Percentiles rank a stretch among this genome's conserved stretches.
phyloP scores from a whole-genome alignment of 2,113 vertebrate species.

The Opisthocomus hoazin region DNA sequence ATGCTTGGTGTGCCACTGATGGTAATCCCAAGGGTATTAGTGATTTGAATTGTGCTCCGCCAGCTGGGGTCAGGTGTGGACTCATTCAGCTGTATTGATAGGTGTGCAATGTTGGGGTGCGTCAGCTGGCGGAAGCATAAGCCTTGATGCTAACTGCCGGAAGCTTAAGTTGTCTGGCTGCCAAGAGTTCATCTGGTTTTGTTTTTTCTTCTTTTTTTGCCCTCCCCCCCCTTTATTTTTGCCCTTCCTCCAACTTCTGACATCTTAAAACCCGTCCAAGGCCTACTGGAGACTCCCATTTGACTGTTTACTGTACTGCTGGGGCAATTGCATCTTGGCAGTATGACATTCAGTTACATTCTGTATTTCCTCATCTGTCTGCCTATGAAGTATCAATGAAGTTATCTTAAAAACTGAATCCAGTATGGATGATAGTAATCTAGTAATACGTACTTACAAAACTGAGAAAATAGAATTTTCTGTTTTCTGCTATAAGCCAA shows the following conservation, averaged over 20 bases:
- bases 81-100: background rate
- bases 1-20: background rate
- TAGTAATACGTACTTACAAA: background rate
- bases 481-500: background rate
- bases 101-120: background rate
- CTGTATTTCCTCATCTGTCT: background rate
- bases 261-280: background rate
- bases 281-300: background rate
- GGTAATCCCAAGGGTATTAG: background rate
- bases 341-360: background rate
- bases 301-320: background rate
- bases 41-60: background rate
- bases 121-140: background rate
- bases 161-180: background rate
- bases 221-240: no score
- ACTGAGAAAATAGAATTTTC: background rate
- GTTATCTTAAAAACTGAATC: background rate
- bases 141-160: background rate
- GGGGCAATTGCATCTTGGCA: background rate
- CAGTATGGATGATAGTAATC: background rate
- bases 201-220: background rate
- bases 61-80: background rate
- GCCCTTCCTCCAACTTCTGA: background rate
- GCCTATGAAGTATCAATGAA: background rate
- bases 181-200: background rate